Evolutionary conservation across 2,888 invertebrate genomes (phyloP).

Genomic region (Aspidiotus rigidus): DNA sequence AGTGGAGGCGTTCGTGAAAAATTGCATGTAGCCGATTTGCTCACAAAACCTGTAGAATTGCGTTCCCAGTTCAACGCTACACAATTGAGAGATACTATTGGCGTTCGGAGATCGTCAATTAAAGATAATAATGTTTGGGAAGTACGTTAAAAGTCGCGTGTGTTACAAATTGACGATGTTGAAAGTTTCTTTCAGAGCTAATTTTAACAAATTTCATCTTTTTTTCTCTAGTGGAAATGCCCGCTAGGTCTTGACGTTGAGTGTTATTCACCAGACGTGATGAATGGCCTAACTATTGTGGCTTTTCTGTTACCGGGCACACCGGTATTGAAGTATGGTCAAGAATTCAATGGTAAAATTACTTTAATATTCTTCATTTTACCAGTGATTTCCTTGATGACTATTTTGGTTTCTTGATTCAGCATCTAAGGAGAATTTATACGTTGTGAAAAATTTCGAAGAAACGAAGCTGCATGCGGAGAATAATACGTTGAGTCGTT

Average conservation of each 20-base stretch:
- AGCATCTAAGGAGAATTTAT: neutral
- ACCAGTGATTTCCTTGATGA: neutral
- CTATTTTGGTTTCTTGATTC: neutral
- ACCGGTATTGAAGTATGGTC: constrained; percentile 8
- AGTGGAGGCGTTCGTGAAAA: constrained; percentile 17
- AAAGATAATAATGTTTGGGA: too few relatives aligned
- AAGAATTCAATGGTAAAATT: constrained; percentile 15
- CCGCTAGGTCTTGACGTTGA: neutral
- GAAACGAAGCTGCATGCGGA: neutral
- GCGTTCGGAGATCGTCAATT: too few relatives aligned
- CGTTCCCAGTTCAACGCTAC: constrained; percentile 15
- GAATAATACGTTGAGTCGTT: neutral
- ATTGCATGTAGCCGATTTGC: constrained; percentile 9
- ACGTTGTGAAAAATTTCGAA: neutral
- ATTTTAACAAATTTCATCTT: neutral
- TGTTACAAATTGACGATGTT: too few relatives aligned
- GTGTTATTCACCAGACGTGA: neutral
- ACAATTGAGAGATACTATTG: constrained; percentile 1
- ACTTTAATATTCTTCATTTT: too few relatives aligned
- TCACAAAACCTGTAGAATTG: constrained; percentile 12
- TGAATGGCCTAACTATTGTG: constrained; percentile 13
- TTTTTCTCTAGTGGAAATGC: constrained; percentile 24
- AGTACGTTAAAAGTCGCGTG: too few relatives aligned
- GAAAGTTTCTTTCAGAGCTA: neutral
- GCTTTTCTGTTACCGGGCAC: constrained; percentile 27